Conservation (phyloP, 1,140 invertebrate genomes). For the Acromyrmex heyeri region DNA sequence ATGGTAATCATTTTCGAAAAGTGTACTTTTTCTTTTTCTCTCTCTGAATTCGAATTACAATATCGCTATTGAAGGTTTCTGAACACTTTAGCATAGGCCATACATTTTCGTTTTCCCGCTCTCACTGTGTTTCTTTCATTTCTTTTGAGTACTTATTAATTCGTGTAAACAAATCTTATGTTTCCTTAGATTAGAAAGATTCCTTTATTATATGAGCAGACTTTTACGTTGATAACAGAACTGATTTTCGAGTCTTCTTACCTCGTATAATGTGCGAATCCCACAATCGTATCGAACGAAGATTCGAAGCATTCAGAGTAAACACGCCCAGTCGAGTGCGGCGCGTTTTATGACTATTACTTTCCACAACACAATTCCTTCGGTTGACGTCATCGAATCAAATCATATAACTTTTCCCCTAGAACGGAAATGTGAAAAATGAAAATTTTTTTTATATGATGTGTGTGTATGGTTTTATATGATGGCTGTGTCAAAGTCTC, state of each 20-base stretch:
- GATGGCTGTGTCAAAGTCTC: no score
- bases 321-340: slow-evolving; percentile 48
- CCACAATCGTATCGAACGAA: not conserved
- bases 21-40: not conserved
- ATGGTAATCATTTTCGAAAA: not conserved
- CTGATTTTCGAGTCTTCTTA: not conserved
- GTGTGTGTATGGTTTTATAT: no score
- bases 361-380: no score
- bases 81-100: not conserved
- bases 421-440: no score
- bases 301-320: not conserved
- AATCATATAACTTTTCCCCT: no score
- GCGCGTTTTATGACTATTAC: no score
- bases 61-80: not conserved
- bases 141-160: not conserved
- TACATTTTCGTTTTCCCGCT: not conserved
- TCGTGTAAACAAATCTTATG: not conserved
- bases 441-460: no score
- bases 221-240: not conserved
- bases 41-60: not conserved
- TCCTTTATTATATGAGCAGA: not conserved
- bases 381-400: no score
- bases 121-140: not conserved
- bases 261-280: not conserved
- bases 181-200: not conserved